Evolutionary conservation across 1,140 invertebrate species (phyloP), one percentile per base, ranked within the genome.

Genomic region (Trinorchestia longiramus): DNA sequence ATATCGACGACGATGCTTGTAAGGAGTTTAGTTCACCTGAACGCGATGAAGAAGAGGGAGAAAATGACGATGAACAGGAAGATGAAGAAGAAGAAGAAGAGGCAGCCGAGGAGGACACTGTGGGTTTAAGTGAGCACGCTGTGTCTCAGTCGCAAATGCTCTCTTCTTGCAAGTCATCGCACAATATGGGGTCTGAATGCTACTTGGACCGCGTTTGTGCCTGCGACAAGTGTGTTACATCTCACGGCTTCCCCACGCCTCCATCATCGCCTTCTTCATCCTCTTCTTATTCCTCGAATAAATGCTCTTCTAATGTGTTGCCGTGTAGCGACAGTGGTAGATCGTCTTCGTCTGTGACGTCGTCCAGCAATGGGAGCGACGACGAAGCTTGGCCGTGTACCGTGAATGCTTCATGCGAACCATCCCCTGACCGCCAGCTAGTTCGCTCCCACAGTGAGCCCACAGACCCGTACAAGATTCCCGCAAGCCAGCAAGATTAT

Each of bases 1-100:
- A 97, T 95, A 97, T 96, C 62, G 97, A 97, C 96, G 97, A 97
- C 57, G 40, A 95, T 42, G 47, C 92, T 23, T 87, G 28, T 43
- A 92, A 96, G 41, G 94, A 95, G 41, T 57, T 95, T 36, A 40
- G 45, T 87, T 44, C 43, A 94, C 77, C 95, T 95, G 62, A 95
- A 96, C 44, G 95, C 43, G 87, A 96, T 96, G 87, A 88, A 43
- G 62, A 96, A 17, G 47, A 95, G 43, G 96, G 87, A 0, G 87
- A 45, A n/a, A 36, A 19, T 40, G 94, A 45, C 28, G 36, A 53
- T 45, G n/a, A 41, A 40, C 94, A 95, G 36, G 94, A 95, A n/a
- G 92, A 47, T 45, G 11, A 94, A 28, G 44, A 94, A 40, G 94
- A 43, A 43, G 62, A 77, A 77, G 62, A 77, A 36, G 11, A 36